Conservation (phyloP, 1,140 invertebrate species). For the Drosophila pandora region DNA sequence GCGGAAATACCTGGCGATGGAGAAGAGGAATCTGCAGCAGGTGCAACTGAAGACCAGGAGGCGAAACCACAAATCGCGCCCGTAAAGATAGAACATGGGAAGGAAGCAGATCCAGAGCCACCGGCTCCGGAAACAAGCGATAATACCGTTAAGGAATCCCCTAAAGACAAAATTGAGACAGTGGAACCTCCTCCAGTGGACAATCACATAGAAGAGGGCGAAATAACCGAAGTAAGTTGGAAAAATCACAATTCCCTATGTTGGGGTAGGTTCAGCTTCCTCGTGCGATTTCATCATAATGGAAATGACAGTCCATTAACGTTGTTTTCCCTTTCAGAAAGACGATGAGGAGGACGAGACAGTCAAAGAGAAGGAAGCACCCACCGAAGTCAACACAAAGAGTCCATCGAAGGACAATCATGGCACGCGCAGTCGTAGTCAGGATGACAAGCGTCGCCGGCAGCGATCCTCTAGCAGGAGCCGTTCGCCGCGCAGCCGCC, state of each 20-base stretch:
- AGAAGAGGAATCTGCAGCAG: slow-evolving; percentile 9
- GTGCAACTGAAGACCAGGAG: slow-evolving; percentile 22
- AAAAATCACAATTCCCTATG: background rate
- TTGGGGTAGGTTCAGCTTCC: background rate
- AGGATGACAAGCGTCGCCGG: slow-evolving; percentile 12
- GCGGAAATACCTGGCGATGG: slow-evolving; percentile 6
- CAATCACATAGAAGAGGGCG: slow-evolving; percentile 61
- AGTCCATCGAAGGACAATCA: slow-evolving; percentile 7
- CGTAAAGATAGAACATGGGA: background rate
- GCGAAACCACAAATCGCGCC: background rate
- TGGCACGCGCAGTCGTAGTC: slow-evolving; percentile 39
- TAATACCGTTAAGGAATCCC: slow-evolving; percentile 21
- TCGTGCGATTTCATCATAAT: background rate
- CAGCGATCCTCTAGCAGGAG: slow-evolving; percentile 32
- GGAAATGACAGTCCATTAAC: background rate
- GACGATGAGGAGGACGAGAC: slow-evolving; percentile 35
- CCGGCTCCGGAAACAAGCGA: slow-evolving; percentile 41
- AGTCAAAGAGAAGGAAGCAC: background rate
- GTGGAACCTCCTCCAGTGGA: slow-evolving; percentile 9
- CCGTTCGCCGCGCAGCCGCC: slow-evolving; percentile 45
- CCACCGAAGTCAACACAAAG: slow-evolving; percentile 1
- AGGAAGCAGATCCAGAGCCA: background rate
- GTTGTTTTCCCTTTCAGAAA: slow-evolving; percentile 25
- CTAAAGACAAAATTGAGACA: background rate
- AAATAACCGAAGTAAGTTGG: slow-evolving; percentile 67